Conservation (phyloP, 37 sponge, comb jelly and placozoan genomes). For the Ephydatia muelleri region DNA sequence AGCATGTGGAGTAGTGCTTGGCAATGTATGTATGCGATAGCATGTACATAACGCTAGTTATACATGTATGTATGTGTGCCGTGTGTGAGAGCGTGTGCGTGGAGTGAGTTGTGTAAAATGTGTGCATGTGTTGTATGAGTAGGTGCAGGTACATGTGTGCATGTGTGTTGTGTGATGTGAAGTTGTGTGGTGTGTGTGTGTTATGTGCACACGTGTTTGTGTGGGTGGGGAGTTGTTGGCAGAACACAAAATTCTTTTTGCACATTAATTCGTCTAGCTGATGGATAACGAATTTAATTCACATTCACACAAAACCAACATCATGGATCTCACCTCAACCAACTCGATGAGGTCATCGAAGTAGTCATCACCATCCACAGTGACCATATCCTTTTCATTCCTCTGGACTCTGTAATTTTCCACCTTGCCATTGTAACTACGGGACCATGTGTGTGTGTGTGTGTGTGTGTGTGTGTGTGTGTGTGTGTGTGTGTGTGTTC, state of each 20-base stretch:
- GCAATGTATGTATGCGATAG: background rate
- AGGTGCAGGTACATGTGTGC: too few relatives aligned
- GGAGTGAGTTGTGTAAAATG: background rate
- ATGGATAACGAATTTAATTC: too few relatives aligned
- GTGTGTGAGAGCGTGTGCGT: too few relatives aligned
- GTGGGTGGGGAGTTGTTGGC: background rate
- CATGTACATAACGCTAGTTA: background rate
- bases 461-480: too few relatives aligned
- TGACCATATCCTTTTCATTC: slow-evolving; percentile 57
- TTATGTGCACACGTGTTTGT: background rate
- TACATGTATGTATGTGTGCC: background rate
- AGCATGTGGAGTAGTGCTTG: background rate
- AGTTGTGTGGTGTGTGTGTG: background rate
- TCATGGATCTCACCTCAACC: slow-evolving; percentile 85
- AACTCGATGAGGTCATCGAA: slow-evolving; percentile 89
- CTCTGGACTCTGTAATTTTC: slow-evolving; percentile 85
- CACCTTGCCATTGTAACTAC: slow-evolving; percentile 78
- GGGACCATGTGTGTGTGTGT: too few relatives aligned
- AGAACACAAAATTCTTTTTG: too few relatives aligned
- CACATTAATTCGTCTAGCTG: too few relatives aligned
- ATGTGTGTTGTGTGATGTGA: background rate
- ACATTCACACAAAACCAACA: too few relatives aligned
- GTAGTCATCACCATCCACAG: slow-evolving; percentile 90
- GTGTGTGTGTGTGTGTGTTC: too few relatives aligned
- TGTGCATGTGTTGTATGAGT: background rate